Conservation (phyloP, 2,113 vertebrate genomes). For the Sialia sialis region DNA sequence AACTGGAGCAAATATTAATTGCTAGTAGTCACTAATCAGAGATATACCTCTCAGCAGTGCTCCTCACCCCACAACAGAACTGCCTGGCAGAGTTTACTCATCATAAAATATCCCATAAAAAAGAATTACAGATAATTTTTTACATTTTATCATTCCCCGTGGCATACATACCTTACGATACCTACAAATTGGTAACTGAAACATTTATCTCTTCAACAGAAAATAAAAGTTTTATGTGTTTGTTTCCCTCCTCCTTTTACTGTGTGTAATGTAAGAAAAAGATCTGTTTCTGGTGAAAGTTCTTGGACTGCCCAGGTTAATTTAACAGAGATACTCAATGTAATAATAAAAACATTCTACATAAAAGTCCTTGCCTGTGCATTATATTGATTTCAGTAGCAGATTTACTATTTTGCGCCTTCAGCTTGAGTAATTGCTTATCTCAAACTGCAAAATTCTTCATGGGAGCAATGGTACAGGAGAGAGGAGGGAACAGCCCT, state of each 20-base stretch:
- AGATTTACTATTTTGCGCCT: background rate
- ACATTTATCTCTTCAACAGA: background rate
- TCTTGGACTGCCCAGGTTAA: constrained; percentile 18
- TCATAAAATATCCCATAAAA: background rate
- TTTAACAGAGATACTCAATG: constrained; percentile 48
- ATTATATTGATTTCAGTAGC: background rate
- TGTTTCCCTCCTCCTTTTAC: background rate
- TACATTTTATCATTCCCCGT: background rate
- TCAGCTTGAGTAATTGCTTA: background rate
- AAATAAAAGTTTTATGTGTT: background rate
- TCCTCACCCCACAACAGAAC: background rate
- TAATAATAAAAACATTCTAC: constrained; percentile 56
- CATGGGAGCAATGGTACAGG: fast-evolving
- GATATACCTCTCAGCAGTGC: background rate
- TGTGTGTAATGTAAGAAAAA: background rate
- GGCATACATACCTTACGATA: background rate
- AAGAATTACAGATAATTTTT: background rate
- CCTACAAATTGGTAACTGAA: background rate
- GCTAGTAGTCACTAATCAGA: background rate
- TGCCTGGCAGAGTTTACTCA: background rate
- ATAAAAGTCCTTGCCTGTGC: background rate
- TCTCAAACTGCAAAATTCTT: background rate
- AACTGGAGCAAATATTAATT: background rate
- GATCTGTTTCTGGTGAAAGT: background rate
- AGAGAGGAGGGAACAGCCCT: background rate